Conservation (phyloP, 1,140 invertebrate genomes). For the Trichonephila inaurata region DNA sequence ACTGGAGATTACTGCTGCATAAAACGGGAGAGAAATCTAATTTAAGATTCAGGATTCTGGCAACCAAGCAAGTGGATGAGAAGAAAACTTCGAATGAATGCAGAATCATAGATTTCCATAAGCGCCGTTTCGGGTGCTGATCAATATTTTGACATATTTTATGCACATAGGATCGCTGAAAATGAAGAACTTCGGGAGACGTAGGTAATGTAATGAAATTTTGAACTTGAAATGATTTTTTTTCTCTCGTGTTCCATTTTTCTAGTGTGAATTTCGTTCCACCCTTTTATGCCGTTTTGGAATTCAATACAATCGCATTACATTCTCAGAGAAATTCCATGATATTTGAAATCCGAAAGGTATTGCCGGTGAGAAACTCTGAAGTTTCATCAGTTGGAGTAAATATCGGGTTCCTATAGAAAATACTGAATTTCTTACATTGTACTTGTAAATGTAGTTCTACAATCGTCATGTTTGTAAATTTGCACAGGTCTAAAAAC, state of each 20-base stretch:
- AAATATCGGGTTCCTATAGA: too few species aligned
- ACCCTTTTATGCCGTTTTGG: neutral
- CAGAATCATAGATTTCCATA: conserved; percentile 50
- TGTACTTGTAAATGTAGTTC: too few species aligned
- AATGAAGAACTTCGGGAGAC: neutral
- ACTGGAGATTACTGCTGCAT: conserved; percentile 45
- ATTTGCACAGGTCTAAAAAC: too few species aligned
- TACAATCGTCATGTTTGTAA: too few species aligned
- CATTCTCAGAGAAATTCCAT: too few species aligned
- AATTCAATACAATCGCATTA: neutral
- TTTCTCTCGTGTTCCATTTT: neutral
- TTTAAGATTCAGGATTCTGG: conserved; percentile 54
- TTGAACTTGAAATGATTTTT: conserved; percentile 15
- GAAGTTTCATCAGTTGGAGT: too few species aligned
- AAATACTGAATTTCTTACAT: too few species aligned
- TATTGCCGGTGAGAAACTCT: too few species aligned
- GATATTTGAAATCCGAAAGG: too few species aligned
- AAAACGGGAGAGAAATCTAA: conserved; percentile 51
- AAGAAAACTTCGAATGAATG: conserved; percentile 47
- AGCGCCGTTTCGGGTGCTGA: neutral
- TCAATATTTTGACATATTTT: conserved; percentile 61
- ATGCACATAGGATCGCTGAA: conserved; percentile 5
- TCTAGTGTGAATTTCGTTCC: neutral
- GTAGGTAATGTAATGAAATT: conserved; percentile 47
- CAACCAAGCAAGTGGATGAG: conserved; percentile 32